Evolutionary conservation across 2,888 invertebrate genomes (phyloP).

Genomic region (Drosophila glabriapex): DNA sequence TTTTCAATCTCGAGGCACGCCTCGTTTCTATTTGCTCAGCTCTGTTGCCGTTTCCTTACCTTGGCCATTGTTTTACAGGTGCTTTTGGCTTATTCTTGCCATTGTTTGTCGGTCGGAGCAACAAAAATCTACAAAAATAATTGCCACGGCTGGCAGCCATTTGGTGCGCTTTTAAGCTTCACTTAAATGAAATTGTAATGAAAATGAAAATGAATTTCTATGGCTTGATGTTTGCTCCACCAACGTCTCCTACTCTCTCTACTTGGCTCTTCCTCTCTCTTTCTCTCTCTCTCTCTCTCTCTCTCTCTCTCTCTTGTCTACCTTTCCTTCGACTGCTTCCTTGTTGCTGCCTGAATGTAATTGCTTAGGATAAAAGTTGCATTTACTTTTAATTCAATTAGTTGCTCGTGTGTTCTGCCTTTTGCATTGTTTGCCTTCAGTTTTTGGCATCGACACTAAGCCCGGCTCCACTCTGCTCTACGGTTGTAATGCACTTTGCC

Average conservation of each 20-base stretch:
- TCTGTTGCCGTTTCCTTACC: conserved; percentile 48
- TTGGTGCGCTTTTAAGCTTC: conserved; percentile 80
- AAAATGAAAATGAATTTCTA: conserved; percentile 75
- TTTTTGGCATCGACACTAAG: conserved; percentile 24
- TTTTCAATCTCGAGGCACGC: conserved; percentile 73
- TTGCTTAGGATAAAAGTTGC: conserved; percentile 80
- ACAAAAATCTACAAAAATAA: conserved; percentile 78
- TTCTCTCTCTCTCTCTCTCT: neutral
- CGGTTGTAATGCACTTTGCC: conserved; percentile 51
- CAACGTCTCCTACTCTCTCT: conserved; percentile 19
- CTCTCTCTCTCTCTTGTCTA: neutral
- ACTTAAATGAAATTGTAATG: conserved; percentile 80
- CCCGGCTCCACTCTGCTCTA: neutral
- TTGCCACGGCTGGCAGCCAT: conserved; percentile 78
- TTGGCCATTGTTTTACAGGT: conserved; percentile 76
- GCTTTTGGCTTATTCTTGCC: conserved; percentile 68
- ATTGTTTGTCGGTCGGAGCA: conserved; percentile 61
- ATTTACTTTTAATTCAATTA: conserved; percentile 81
- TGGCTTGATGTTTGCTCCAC: conserved; percentile 75
- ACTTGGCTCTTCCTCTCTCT: neutral
- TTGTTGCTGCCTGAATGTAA: conserved; percentile 50
- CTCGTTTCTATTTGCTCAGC: conserved; percentile 62
- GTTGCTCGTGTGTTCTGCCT: conserved; percentile 51
- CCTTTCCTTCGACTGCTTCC: conserved; percentile 1
- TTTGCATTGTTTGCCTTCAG: conserved; percentile 49